Evolutionary conservation across 30 jellyfish, hydroid and myxozoan species (phyloP), one percentile per base, ranked within the genome.

Genomic region (Pseudorhiza aurosa): DNA sequence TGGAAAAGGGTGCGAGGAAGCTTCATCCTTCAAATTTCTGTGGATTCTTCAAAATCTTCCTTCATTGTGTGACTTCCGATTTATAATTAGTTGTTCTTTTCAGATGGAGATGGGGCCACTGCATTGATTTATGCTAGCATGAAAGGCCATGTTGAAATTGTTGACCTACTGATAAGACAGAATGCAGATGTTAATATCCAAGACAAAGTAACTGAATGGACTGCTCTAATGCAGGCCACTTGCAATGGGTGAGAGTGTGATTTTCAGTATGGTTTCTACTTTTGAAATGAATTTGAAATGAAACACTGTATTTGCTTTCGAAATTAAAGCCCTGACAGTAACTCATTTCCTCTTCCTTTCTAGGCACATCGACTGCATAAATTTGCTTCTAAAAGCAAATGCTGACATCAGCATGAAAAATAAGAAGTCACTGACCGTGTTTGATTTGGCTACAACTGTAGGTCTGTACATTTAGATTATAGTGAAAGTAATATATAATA

Each of bases 151-250:
- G 65, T 44, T 8, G 96, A 93, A 25, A 76, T 93, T 33, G 97
- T 87, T 33, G 74, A 57, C 31, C 72, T 87, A 8, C 77, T 93
- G 82, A 63, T 93, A 21, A 50, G 79, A 11, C 70, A 73, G 69
- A 93, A 87, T 57, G 98, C 98, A 9, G 90, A 93, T 50, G 56
- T 93, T 6, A 73, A 93, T 59, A 73, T 87, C 1, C 98, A 93
- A 58, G 98, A 93, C 47, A 73, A 62, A 50, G 87, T 78, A 15
- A 69, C 84, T 27, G 97, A 96, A 47, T 93, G 98, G 98, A 93
- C 98, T 1, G 98, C 98, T 6, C 49, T 93, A 43, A 93, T 93
- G 98, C 98, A 93, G 51, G 98, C 98, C 28, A 93, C 98, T 31
- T 81, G 87, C 40, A 75, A 93, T 29, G 89, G 93, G 98, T 93